phyloP scores from a whole-genome alignment of 2,888 invertebrate genomes.

The Pheosia gnoma region DNA sequence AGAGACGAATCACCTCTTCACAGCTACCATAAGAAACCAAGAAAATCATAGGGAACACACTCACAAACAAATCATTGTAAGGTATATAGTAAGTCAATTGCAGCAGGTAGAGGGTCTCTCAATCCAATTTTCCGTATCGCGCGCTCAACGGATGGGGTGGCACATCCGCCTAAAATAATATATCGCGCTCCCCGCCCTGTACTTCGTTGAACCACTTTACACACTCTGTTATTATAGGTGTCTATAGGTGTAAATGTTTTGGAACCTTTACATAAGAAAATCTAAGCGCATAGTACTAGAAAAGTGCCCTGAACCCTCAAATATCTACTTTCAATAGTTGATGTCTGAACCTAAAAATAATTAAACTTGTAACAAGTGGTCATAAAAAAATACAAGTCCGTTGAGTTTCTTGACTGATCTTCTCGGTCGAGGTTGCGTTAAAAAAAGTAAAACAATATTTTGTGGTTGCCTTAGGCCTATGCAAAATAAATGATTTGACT shows the following conservation, averaged over 20 bases:
- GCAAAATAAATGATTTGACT: no score
- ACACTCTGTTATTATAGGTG: constrained; percentile 10
- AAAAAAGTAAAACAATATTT: no score
- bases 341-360: no score
- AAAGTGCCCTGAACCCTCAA: no score
- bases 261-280: constrained; percentile 1
- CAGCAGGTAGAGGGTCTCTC: constrained; percentile 36
- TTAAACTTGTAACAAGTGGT: no score
- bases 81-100: constrained; percentile 33
- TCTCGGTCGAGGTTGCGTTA: no score
- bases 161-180: constrained; percentile 37
- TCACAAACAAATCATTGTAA: not conserved
- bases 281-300: not conserved
- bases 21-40: not conserved
- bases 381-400: no score
- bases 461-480: no score
- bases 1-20: no score
- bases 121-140: constrained; percentile 44
- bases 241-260: constrained; percentile 19
- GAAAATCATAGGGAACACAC: not conserved
- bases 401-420: no score
- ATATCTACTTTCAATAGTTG: no score
- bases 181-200: constrained; percentile 26
- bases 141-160: constrained; percentile 22
- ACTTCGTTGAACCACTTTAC: constrained; percentile 31